Evolutionary conservation across 2,797 vertebrate species (phyloP).

Genomic region (Chaenodraco wilsoni): DNA sequence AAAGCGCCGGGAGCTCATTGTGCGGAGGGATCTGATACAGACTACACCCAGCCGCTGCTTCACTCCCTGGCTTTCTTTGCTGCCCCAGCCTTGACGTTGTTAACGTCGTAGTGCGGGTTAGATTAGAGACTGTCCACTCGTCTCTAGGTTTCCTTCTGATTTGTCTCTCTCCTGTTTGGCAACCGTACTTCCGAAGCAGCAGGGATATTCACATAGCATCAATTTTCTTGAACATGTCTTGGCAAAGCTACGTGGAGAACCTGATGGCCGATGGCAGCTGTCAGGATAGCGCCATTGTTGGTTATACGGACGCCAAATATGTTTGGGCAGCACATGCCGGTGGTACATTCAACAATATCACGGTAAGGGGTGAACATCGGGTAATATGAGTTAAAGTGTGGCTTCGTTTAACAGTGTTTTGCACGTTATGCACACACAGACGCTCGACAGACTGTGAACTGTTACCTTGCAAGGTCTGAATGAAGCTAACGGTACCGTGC

Average conservation of each 20-base stretch:
- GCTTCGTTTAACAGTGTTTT: background rate
- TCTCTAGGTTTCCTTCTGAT: slow-evolving; percentile 27
- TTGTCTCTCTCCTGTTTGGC: slow-evolving; percentile 26
- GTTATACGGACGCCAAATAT: slow-evolving; percentile 94
- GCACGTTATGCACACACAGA: slow-evolving; percentile 11
- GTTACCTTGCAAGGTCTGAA: slow-evolving; percentile 42
- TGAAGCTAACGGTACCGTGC: slow-evolving; percentile 48
- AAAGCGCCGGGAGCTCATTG: slow-evolving; percentile 70
- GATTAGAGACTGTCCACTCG: slow-evolving; percentile 69
- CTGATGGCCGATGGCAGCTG: slow-evolving; percentile 98
- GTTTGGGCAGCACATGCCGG: slow-evolving; percentile 93
- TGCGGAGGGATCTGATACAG: slow-evolving; percentile 85
- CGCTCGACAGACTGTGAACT: slow-evolving; percentile 9
- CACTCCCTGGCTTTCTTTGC: slow-evolving; percentile 83
- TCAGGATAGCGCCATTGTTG: slow-evolving; percentile 98
- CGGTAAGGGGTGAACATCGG: slow-evolving; percentile 70
- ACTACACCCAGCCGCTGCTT: slow-evolving; percentile 87
- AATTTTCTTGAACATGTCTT: slow-evolving; percentile 89
- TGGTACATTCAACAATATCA: slow-evolving; percentile 91
- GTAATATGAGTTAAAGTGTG: background rate
- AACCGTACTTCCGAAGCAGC: slow-evolving; percentile 36
- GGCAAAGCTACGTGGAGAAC: slow-evolving; percentile 97
- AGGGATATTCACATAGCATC: slow-evolving; percentile 56
- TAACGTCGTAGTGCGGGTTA: slow-evolving; percentile 71
- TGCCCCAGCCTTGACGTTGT: slow-evolving; percentile 73